Conservation (phyloP, 2,113 vertebrate species). For the Zosterops pallidus region DNA sequence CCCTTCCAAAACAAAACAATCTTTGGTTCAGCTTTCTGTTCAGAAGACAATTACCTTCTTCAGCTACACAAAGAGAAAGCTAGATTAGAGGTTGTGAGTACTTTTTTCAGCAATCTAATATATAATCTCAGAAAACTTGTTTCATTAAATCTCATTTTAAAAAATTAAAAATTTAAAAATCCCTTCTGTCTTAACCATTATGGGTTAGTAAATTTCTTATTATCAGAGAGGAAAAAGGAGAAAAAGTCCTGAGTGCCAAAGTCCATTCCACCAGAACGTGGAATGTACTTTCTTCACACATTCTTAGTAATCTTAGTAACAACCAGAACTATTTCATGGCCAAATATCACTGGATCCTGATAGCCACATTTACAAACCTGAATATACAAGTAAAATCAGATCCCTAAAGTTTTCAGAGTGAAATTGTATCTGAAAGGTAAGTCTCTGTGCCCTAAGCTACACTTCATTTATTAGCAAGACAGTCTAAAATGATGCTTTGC, state of each 20-base stretch:
- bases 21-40: not conserved
- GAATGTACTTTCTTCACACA: no score
- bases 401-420: not conserved
- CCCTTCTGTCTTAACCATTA: not conserved
- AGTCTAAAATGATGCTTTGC: conserved; percentile 49
- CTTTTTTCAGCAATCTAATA: not conserved
- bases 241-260: not conserved
- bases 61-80: not conserved
- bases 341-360: not conserved
- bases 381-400: not conserved
- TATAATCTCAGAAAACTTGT: not conserved
- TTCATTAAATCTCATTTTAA: not conserved
- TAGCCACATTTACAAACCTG: not conserved
- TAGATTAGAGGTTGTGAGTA: not conserved
- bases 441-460: conserved; percentile 38
- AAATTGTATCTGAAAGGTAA: not conserved
- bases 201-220: not conserved
- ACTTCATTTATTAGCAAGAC: conserved; percentile 51
- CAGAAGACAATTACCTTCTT: not conserved
- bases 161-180: not conserved
- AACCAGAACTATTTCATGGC: not conserved
- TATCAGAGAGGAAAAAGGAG: not conserved
- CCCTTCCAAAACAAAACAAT: not conserved
- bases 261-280: not conserved
- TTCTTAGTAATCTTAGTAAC: not conserved